Base-by-base conservation (phyloP, 2,888 invertebrate species). In the Emesis furor region DNA sequence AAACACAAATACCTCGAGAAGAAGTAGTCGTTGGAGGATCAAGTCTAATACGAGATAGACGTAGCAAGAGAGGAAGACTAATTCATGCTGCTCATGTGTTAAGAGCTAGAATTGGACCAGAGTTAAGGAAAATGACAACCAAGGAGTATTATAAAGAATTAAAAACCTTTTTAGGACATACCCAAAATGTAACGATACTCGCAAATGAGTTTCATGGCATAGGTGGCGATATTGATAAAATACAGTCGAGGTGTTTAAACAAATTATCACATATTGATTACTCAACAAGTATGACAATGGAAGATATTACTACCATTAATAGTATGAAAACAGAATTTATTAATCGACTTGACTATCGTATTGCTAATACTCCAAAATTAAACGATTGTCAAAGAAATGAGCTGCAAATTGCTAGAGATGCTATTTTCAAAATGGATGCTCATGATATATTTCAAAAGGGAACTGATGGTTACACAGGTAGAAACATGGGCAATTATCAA, bases 131-230 rank as follows among this genome's bases (percentile, higher is more conserved):
- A 14, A 6, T 59, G 24, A 30, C 12, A 24, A 24, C 59, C 17
- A 30, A 17, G 14, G 24, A 69, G 6, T 55, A 17, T 14, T 69
- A 37, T 39, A 59, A 37, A 55, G 76, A 76, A 59, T 24, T 76
- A 12, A 37, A 4, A 69, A 69, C 59, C 17, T 37, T 76, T 37
- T 59, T 76, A 37, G 76, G 76, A 3, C 76, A 76, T 7, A 71
- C 76, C 30, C 76, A 76, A 55, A 76, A 59, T 39, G 69, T 76
- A 10, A 42, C 67, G 30, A 67, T 42, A 67, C 17, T 75, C 17
- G 75, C 65, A 12, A 75, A 75, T 42, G 76, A 76, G 69, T 76
- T 55, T 42, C 76, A 76, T 30, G 69, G 76, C 7, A 17, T 76
- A 55, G 76, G 76, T 76, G 76, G 76, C 14, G 55, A 69, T 51